Base-by-base conservation (phyloP, 2,888 invertebrate genomes). In the Trichogramma evanescens region DNA sequence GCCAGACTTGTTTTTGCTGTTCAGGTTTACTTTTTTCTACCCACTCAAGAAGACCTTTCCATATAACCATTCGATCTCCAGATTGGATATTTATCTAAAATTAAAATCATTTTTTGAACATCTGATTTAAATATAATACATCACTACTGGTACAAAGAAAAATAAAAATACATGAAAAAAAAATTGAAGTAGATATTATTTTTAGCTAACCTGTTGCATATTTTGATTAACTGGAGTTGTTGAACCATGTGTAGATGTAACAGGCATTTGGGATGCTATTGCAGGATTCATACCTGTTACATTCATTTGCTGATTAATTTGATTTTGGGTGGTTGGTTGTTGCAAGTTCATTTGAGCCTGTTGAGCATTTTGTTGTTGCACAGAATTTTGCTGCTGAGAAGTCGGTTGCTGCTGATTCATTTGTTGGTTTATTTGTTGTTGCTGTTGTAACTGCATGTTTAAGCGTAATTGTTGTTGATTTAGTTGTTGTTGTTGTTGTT, bases 11-110 rank as follows among this genome's bases (percentile, higher is more conserved):
- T 78, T 92, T 93, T 40, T 6, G 26, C 71, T 88, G 88, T 68
- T 87, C 86, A 66, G 82, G 83, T 76, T 93, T 93, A 4, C 87
- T 86, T 77, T 95, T 95, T 75, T 95, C 95, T 73, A 92, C 89
- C 93, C 95, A 95, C 78, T 96, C 95, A 44, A 96, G 80, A 26
- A 89, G 82, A 0, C 95, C 95, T 59, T 86, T 86, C 91, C 91
- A 92, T 68, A 87, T 86, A 1, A 83, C 82, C 39, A 82, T 82
- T 41, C 85, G 78, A 65, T 85, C 84, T 43, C 69, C 70, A 10
- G 51, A 43, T 45, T 69, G 39, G 58, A 71, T 69, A 50, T 70
- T 72, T 56, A 70, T 70, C 74, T 76, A 51, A 41, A 67, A 65
- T 42, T n/a, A 58, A 58, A 44, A 50, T 42, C 48, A 54, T n/a